Conservation (phyloP, 2,113 vertebrate genomes). For the Polyodon spathula region DNA sequence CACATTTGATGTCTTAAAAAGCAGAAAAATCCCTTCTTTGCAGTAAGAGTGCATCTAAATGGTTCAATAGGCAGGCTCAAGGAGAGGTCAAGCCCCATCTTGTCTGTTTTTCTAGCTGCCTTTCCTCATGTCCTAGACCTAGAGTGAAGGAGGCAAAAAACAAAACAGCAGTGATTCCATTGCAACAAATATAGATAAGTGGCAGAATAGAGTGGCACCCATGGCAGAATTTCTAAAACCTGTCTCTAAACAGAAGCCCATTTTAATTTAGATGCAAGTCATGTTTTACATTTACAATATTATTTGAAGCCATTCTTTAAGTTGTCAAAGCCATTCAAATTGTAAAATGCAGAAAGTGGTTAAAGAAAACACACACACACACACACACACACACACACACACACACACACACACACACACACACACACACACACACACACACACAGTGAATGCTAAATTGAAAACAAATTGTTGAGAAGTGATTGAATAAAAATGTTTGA, state of each 20-base stretch:
- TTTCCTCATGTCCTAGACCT: not conserved
- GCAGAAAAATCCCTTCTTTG: no score
- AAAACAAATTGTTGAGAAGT: no score
- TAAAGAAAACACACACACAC: not conserved
- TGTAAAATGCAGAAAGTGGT: no score
- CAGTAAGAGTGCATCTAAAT: no score
- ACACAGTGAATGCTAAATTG: no score
- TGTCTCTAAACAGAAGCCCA: no score
- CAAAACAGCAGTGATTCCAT: constrained; percentile 7
- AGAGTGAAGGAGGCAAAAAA: not conserved
- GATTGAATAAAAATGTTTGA: no score
- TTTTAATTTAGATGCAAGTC: no score
- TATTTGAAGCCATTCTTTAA: no score
- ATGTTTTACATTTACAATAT: no score
- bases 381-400: not conserved
- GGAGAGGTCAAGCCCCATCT: not conserved
- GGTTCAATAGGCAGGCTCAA: not conserved
- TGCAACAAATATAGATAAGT: not conserved
- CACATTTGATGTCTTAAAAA: no score
- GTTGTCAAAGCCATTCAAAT: no score
- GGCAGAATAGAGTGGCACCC: not conserved
- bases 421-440: constrained; percentile 7
- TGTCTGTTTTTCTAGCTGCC: not conserved
- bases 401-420: not conserved
- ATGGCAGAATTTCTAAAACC: constrained; percentile 4